Conservation (phyloP, 2,797 vertebrate species). For the Acanthis flammea region DNA sequence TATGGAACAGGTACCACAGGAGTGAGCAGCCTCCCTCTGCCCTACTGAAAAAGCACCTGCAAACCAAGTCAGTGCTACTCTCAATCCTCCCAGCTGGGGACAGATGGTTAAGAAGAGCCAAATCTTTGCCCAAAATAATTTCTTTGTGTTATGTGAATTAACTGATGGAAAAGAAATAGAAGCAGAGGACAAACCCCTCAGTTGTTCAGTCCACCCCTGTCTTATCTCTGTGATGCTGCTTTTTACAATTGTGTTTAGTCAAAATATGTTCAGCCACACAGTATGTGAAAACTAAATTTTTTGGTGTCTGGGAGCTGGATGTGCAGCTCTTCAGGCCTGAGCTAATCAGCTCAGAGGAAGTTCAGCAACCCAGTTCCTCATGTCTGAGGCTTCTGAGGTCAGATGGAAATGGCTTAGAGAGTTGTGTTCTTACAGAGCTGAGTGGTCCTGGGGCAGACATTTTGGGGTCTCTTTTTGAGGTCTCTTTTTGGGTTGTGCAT, state of each 20-base stretch:
- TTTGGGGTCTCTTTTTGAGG: neutral
- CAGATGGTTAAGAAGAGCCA: neutral
- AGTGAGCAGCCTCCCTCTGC: neutral
- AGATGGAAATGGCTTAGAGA: neutral
- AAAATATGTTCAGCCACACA: neutral
- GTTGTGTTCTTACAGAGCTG: neutral
- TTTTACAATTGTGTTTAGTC: neutral
- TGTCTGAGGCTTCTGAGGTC: neutral
- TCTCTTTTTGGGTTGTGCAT: neutral
- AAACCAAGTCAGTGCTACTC: neutral
- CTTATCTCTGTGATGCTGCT: neutral
- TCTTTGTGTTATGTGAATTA: neutral
- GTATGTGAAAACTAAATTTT: neutral
- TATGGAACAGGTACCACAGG: neutral
- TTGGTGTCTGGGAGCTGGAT: neutral
- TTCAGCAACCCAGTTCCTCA: neutral
- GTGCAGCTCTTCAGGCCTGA: neutral
- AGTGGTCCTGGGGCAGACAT: accelerated
- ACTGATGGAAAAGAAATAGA: neutral
- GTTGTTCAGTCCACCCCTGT: neutral
- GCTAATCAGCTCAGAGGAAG: neutral
- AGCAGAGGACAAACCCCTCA: neutral
- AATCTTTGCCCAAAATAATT: neutral
- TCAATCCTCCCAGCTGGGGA: neutral
- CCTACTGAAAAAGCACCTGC: neutral